Evolutionary conservation across 1,140 invertebrate genomes (phyloP), one percentile per base, ranked within the genome.

Genomic region (Centruroides vittatus): DNA sequence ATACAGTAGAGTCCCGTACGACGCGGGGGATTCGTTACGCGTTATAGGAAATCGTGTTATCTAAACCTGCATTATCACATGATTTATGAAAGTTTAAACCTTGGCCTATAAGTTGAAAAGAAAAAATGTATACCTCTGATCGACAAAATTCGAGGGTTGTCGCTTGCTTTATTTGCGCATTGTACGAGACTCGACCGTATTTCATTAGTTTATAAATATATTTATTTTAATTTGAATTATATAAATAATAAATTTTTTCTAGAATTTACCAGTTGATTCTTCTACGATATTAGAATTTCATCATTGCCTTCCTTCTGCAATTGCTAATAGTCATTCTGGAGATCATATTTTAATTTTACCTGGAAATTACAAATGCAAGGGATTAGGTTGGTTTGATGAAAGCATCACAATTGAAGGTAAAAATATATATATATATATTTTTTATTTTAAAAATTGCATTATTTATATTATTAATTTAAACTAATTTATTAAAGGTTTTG

Each of bases 281-380:
- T 53, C 52, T 23, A 35, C 51, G 10, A n/a, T 46, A 5, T 48
- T 67, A 23, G 59, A 64, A 35, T 62, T 65, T 48, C 59, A 67
- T 36, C 57, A 62, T 53, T 55, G 55, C 41, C 54, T 65, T 13
- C 58, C 54, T 53, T 41, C 46, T 49, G 64, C 64, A 35, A 57
- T 67, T n/a, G 55, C 52, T 35, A 53, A 5, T 23, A 34, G 59
- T 46, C 50, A 59, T 53, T 46, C 53, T 55, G 67, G 65, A 36
- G 67, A 67, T 57, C 65, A 48, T 57, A 65, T 67, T 53, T 59
- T 58, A 9, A 61, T 67, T 35, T 55, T 60, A 9, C 58, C 64
- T 47, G 65, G 67, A n/a, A 35, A 41, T 49, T 66, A 67, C 59
- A 35, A 49, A 11, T 62, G 65, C 58, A 58, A 61, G 36, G 41